Conservation (phyloP, 2,888 invertebrate genomes). For the Drosophila borealis region DNA sequence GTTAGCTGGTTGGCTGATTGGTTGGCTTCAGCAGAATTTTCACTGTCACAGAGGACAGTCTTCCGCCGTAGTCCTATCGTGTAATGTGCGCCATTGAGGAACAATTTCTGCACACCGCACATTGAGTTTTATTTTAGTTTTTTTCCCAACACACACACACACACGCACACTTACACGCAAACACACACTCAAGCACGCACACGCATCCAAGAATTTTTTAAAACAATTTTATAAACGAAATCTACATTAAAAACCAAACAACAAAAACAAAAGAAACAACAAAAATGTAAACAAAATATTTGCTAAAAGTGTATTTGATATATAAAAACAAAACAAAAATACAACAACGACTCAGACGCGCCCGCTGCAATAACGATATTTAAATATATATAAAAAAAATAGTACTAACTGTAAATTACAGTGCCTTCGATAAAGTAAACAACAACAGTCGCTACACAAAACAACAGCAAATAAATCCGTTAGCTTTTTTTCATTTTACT, state of each 20-base stretch:
- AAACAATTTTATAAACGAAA: conserved; percentile 48
- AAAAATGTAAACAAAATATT: conserved; percentile 51
- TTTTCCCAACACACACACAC: conserved; percentile 50
- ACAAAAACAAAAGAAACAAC: conserved; percentile 17
- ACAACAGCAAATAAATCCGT: conserved; percentile 31
- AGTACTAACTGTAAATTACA: conserved; percentile 74
- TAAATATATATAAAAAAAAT: conserved; percentile 42
- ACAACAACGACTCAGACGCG: conserved; percentile 43
- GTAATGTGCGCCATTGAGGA: conserved; percentile 78
- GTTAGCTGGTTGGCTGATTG: conserved; percentile 17
- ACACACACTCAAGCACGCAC: conserved; percentile 28
- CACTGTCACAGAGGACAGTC: conserved; percentile 65
- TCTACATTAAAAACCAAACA: conserved; percentile 11
- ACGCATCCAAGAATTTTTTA: conserved; percentile 32
- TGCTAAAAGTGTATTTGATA: conserved; percentile 77
- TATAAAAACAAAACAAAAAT: conserved; percentile 23
- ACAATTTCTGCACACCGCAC: conserved; percentile 68
- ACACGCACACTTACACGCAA: conserved; percentile 18
- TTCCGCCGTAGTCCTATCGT: conserved; percentile 82
- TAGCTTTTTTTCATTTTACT: conserved; percentile 35
- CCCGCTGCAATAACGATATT: conserved; percentile 46
- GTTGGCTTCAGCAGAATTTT: conserved; percentile 49
- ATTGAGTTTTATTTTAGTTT: conserved; percentile 71
- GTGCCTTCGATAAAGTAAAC: conserved; percentile 71
- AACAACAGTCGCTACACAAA: conserved; percentile 45